Evolutionary conservation across 2,888 invertebrate species (phyloP), one percentile per base, ranked within the genome.

Genomic region (Cataglyphis albicans): DNA sequence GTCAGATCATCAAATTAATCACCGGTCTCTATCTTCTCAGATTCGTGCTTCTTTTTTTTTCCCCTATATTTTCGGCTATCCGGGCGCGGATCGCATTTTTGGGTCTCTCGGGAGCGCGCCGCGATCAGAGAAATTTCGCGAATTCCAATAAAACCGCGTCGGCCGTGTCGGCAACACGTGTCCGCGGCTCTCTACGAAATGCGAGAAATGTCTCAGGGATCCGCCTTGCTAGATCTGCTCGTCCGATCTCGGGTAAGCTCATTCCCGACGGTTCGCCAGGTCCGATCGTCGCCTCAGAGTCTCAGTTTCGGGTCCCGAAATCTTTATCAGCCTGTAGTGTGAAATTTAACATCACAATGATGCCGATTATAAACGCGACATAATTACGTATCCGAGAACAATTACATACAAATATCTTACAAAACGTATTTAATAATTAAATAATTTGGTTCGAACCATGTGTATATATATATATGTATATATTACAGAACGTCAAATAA

Each of bases 151-250:
- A 93, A 93, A 93, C 89, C 84, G 82, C 84, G 82, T 84, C 85
- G 85, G 89, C 86, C 89, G 92, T 92, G 92, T 92, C 91, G 90
- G 91, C 91, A 92, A 93, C 94, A 93, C 93, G 93, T 93, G 93
- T 93, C 92, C 90, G 89, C 80, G 85, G 55, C 63, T 74, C 73
- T 82, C 84, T 89, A 90, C 90, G 90, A 92, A 93, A 93, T 93
- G 92, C 93, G 90, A 93, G 92, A 93, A 93, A 93, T 93, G 93
- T 90, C 90, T 81, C 83, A 38, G 72, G 80, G 84, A 87, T 87
- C 89, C 90, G 88, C 84, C 61, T 59, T 21, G 59, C 83, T 89
- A 89, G 86, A 92, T 93, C 93, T 90, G 78, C 48, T 57, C 78
- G 87, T 82, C 91, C 93, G 91, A 93, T 93, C 93, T 92, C 83